A percentile compares a stretch with the other conserved stretches of the same genome.
These are phyloP conservation scores for Stenchaetothrips biformis DNA, from an alignment of 2,888 invertebrate genomes.

Conservation along the genomic window DNA sequence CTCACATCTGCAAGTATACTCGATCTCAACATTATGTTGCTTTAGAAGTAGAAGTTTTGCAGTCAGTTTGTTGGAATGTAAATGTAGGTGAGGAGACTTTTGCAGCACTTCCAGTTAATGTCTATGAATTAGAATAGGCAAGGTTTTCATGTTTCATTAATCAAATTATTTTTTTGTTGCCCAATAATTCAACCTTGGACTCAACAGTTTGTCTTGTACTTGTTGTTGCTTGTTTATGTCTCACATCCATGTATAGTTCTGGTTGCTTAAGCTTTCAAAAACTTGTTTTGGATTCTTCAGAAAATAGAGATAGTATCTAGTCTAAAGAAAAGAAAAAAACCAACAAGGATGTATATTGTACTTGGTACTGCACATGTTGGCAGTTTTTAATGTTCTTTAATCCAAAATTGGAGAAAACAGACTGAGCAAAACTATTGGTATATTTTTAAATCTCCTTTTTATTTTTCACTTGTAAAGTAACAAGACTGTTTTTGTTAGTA, in stretches of 20 bases:
- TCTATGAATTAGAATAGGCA: neutral
- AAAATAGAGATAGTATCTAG: neutral
- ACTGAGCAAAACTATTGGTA: too few species aligned
- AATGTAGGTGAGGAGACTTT: neutral
- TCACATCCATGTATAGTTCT: neutral
- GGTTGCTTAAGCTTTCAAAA: neutral
- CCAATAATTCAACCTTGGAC: neutral
- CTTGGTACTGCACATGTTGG: neutral
- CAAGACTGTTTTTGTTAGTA: neutral
- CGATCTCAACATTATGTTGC: neutral
- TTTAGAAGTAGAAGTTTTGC: neutral
- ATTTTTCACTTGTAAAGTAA: neutral
- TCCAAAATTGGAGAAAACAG: too few species aligned
- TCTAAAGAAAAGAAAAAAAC: neutral
- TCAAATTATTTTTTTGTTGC: neutral
- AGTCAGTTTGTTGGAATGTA: neutral
- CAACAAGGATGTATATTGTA: neutral
- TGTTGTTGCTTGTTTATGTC: neutral
- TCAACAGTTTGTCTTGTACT: neutral
- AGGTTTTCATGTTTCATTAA: neutral
- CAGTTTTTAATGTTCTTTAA: neutral
- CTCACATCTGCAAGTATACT: neutral
- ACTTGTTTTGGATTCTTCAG: neutral
- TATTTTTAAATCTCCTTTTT: neutral
- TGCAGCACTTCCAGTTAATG: neutral